Evolutionary conservation across 2,113 vertebrate genomes (phyloP), one percentile per base, ranked within the genome.

Genomic region (Riparia riparia): DNA sequence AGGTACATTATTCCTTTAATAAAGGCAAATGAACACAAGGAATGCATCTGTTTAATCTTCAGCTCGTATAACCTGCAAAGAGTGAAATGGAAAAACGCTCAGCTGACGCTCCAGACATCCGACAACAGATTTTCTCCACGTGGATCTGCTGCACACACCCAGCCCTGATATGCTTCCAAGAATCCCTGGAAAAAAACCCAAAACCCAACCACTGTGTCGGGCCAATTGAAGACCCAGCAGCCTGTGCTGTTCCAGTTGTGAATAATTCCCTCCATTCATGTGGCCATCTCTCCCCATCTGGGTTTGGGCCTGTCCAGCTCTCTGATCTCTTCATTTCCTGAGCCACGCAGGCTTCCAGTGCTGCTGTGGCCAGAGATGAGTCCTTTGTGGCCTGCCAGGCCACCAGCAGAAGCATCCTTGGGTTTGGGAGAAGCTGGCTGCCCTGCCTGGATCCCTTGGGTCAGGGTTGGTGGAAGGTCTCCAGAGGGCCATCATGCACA

Each of bases 161-260:
- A 86, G 47, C 41, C 53, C 86, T 82, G 70, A 94, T 47, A 24
- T 2, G 0, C 81, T 91, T 97, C 94, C 95, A 96, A 91, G 70
- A 96, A 72, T 92, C 45, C 57, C 86, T 66, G 32, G 34, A 68
- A 82, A 32, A 26, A 81, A n/a, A 6, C 9, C 3, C 7, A 44
- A 65, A 81, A 26, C 37, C 31, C 58, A 92, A 14, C 28, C 17
- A 4, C 50, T 2, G 6, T 77, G 51, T 50, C 0, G 0, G 76
- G 86, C 61, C 53, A 51, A 9, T 2, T 56, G 56, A 31, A 89
- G 83, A 51, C 25, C 31, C 45, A 39, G 65, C 1, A 16, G 89
- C 15, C 69, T 78, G 69, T 34, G 72, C 69, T 93, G 91, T 31
- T 91, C 93, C 70, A 69, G 73, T 79, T 72, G 77, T 96, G 94